Percentiles rank a stretch among this genome's conserved stretches.
These are phyloP conservation scores for Diorhabda sublineata DNA, from an alignment of 1,140 invertebrate genomes.

Conservation along the genomic window DNA sequence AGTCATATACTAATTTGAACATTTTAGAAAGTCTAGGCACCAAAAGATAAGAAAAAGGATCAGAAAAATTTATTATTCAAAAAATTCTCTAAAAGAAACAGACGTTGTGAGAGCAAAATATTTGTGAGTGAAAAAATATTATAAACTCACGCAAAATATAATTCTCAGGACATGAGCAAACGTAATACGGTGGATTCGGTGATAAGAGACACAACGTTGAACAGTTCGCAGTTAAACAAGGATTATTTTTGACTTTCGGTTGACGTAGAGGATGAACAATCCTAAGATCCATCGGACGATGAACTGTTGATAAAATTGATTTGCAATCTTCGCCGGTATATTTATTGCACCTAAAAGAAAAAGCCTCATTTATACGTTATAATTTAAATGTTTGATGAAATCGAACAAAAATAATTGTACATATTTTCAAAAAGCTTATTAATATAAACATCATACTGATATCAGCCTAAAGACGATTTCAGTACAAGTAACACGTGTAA, in stretches of 20 bases:
- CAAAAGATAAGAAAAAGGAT: too few relatives aligned
- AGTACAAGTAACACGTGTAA: too few relatives aligned
- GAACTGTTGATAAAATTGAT: constrained; percentile 66
- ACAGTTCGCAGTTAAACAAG: constrained; percentile 59
- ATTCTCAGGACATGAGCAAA: constrained; percentile 79
- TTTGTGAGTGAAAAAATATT: too few relatives aligned
- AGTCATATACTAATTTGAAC: too few relatives aligned
- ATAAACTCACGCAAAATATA: constrained; percentile 50
- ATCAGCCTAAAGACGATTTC: too few relatives aligned
- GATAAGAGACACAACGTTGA: constrained; percentile 73
- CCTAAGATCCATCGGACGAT: constrained; percentile 84
- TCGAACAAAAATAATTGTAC: background rate
- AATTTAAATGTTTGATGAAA: background rate
- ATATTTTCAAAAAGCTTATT: too few relatives aligned
- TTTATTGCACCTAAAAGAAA: constrained; percentile 61
- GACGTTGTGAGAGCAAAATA: too few relatives aligned
- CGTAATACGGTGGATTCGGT: constrained; percentile 58
- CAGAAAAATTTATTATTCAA: too few relatives aligned
- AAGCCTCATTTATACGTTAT: background rate
- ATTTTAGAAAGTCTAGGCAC: too few relatives aligned
- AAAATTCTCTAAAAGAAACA: too few relatives aligned
- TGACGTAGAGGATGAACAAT: constrained; percentile 77
- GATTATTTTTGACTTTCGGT: constrained; percentile 47
- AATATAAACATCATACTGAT: too few relatives aligned
- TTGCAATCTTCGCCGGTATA: constrained; percentile 60